phyloP scores from a whole-genome alignment of 2,888 invertebrate species.

The Chloroclysta siterata region DNA sequence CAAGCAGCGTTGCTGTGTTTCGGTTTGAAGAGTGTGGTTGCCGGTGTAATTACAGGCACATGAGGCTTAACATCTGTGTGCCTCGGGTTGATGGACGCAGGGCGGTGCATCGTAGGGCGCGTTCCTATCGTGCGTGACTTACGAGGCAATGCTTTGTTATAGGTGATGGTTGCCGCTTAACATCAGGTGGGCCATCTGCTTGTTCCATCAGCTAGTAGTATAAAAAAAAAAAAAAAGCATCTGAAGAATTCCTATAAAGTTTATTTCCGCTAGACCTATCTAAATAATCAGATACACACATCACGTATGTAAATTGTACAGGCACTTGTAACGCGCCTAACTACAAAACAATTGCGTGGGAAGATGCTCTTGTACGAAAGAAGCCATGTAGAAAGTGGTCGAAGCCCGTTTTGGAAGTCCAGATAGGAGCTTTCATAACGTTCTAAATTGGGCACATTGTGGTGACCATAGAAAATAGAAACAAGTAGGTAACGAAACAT shows the following conservation, averaged over 20 bases:
- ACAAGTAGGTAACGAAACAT: neutral
- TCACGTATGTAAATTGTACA: slow-evolving; percentile 27
- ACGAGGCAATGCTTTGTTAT: too few relatives aligned
- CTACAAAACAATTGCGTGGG: slow-evolving; percentile 70
- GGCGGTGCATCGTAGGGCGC: too few relatives aligned
- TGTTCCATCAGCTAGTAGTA: too few relatives aligned
- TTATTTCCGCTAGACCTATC: neutral
- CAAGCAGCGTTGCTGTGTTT: too few relatives aligned
- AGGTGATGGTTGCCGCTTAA: too few relatives aligned
- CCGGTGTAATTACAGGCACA: too few relatives aligned
- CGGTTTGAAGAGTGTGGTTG: too few relatives aligned
- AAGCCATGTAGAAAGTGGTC: slow-evolving; percentile 47
- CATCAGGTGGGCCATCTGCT: too few relatives aligned
- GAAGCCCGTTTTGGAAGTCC: slow-evolving; percentile 44
- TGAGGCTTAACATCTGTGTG: too few relatives aligned
- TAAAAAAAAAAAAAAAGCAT: too few relatives aligned
- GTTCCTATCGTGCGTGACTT: too few relatives aligned
- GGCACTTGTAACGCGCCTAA: slow-evolving; percentile 44
- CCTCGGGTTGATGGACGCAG: too few relatives aligned
- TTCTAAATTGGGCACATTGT: slow-evolving; percentile 38
- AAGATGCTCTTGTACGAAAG: slow-evolving; percentile 63
- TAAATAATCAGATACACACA: slow-evolving; percentile 13
- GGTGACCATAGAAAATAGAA: slow-evolving; percentile 20
- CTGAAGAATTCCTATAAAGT: slow-evolving; percentile 7
- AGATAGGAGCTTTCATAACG: slow-evolving; percentile 55